These are phyloP conservation scores for Lasiurus cinereus DNA, from an alignment of 2,113 vertebrate genomes.

Conservation along the genomic window DNA sequence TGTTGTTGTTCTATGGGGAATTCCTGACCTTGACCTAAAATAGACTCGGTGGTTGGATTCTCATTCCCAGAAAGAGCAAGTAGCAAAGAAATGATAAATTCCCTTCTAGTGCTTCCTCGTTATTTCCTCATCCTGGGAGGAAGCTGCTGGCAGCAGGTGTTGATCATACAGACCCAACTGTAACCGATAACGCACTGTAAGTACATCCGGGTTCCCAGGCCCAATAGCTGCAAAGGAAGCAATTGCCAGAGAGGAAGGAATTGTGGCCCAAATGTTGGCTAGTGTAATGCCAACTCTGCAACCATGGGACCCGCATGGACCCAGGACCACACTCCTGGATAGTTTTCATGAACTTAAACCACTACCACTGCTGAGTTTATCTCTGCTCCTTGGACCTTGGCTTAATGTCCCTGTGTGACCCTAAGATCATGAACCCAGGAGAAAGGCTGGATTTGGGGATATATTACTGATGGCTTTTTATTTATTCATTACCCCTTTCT, in stretches of 20 bases:
- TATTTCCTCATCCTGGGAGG: not conserved
- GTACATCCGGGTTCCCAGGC: not conserved
- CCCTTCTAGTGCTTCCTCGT: not conserved
- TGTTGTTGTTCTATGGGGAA: not conserved
- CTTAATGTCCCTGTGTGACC: not conserved
- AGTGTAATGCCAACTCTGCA: not conserved
- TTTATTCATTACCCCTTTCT: not conserved
- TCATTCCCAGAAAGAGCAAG: not conserved
- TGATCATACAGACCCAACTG: not conserved
- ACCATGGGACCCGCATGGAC: not conserved
- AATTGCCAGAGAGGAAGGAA: not conserved
- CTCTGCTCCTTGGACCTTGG: not conserved
- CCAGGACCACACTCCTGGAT: not conserved
- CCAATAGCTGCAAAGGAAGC: not conserved
- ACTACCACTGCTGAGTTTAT: not conserved
- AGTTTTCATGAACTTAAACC: not conserved
- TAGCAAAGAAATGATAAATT: not conserved
- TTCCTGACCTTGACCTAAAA: conserved; percentile 14
- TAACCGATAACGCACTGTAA: not conserved
- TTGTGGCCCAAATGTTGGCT: not conserved
- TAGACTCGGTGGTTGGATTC: conserved; percentile 13
- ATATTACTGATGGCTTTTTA: not conserved
- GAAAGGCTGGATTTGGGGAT: not conserved
- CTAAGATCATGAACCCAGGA: not conserved
- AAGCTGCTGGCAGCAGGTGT: not conserved